phyloP scores from a whole-genome alignment of 1,140 invertebrate genomes.

The Drosophila ananassae region DNA sequence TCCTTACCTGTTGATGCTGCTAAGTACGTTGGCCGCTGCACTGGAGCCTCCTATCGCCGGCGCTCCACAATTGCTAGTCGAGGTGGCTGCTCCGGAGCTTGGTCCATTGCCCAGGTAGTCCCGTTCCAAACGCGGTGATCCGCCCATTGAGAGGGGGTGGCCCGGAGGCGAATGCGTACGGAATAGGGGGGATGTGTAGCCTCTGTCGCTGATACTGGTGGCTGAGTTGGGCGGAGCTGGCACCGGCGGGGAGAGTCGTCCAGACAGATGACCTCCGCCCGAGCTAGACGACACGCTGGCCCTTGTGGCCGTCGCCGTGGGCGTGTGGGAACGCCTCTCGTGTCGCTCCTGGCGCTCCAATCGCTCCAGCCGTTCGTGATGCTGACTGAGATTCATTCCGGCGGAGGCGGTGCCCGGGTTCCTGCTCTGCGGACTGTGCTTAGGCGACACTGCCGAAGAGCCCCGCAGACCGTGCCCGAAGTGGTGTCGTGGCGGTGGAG shows the following conservation, averaged over 20 bases:
- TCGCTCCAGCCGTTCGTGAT: constrained; percentile 46
- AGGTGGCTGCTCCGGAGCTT: constrained; percentile 36
- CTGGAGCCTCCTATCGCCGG: constrained; percentile 40
- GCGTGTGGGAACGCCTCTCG: constrained; percentile 67
- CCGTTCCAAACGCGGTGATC: constrained; percentile 70
- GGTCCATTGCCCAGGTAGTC: constrained; percentile 78
- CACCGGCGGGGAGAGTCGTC: constrained; percentile 50
- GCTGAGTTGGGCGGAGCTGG: constrained; percentile 33
- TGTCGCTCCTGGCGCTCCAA: constrained; percentile 58
- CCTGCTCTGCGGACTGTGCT: constrained; percentile 69
- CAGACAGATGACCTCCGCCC: constrained; percentile 38
- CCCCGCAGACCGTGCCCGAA: constrained; percentile 58
- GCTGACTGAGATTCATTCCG: constrained; percentile 60
- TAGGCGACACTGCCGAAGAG: constrained; percentile 50
- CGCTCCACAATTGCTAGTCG: constrained; percentile 40
- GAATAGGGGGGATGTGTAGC: constrained; percentile 79
- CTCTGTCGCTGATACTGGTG: constrained; percentile 72
- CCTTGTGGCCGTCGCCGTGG: constrained; percentile 64
- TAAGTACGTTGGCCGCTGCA: constrained; percentile 83
- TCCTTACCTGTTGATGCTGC: constrained; percentile 84
- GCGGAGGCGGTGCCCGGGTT: constrained; percentile 12
- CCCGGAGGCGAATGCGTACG: constrained; percentile 72
- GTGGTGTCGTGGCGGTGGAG: constrained; percentile 64
- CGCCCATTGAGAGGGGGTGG: constrained; percentile 65
- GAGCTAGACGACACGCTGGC: constrained; percentile 38